Evolutionary conservation across 2,888 invertebrate genomes (phyloP), one percentile per base, ranked within the genome.

Genomic region (Bhutanitis thaidina): DNA sequence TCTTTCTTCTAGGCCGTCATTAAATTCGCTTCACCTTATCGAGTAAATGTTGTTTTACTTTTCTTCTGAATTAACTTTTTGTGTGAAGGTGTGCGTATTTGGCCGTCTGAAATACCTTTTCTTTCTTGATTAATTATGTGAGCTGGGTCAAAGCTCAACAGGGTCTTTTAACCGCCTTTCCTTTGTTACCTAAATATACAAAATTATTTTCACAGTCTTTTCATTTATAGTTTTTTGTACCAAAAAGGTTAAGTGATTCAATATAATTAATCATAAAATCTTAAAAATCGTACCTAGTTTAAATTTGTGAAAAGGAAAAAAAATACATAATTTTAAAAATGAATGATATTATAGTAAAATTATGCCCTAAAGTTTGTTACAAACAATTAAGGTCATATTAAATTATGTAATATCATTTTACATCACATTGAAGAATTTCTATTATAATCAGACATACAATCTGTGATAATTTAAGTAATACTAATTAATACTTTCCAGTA

Each of bases 111-210:
- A 46, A 46, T 41, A 29, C 46, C 50, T 51, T 51, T 51, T 51
- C 45, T 52, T 52, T 52, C 46, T 52, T 52, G 46, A 52, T 52
- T 52, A 52, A 52, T 52, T 52, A 43, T 40, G 41, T 46, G 37
- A 29, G 32, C 14, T 32, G 37, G 41, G 30, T 30, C 41, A 37
- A 46, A 46, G 35, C 40, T 41, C 51, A 52, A 37, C 35, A 37
- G 37, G 27, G 45, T 35, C 13, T 45, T 49, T 50, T 40, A 50
- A 50, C 50, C 44, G 40, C 40, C 36, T 50, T 45, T 45, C 40
- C 44, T 45, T 50, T 45, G 50, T 50, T 50, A 40, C 14, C 27
- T 49, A 57, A 45, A 40, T 50, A 35, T 40, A 54, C 52, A 53
- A 50, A 54, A 54, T 53, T 34, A 51, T 37, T 54, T 51, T 54